Percentiles rank a stretch among this genome's conserved stretches.
phyloP scores from a whole-genome alignment of 1,140 invertebrate species.

The Hetaerina americana region DNA sequence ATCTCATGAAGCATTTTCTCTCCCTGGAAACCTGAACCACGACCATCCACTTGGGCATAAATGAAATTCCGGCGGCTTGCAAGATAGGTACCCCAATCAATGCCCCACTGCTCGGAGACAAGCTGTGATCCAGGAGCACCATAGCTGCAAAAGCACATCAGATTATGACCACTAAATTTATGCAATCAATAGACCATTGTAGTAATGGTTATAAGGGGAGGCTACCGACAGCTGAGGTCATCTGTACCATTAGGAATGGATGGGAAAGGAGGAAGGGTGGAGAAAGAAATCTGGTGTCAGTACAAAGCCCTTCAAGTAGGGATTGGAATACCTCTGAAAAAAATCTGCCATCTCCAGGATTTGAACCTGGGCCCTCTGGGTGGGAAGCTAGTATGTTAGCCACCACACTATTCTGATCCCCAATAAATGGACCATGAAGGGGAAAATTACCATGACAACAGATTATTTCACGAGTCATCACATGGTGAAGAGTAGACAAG shows the following conservation, averaged over 20 bases:
- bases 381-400: no score
- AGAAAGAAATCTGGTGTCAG: no score
- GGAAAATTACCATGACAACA: neutral
- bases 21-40: conserved; percentile 64
- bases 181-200: conserved; percentile 5
- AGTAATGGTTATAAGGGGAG: no score
- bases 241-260: no score
- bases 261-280: no score
- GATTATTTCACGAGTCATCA: neutral
- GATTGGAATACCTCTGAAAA: no score
- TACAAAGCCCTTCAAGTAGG: no score
- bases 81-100: conserved; percentile 65
- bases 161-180: no score
- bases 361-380: no score
- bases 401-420: no score
- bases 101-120: conserved; percentile 56
- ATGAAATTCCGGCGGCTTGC: conserved; percentile 61
- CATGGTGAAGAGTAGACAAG: neutral
- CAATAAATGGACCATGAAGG: neutral
- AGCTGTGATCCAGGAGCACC: conserved; percentile 59
- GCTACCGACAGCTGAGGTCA: no score
- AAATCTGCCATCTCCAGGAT: no score
- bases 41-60: conserved; percentile 61
- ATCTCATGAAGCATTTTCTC: conserved; percentile 56
- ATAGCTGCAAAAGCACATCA: conserved; percentile 39